Base-by-base conservation (phyloP, 1,140 invertebrate genomes). In the Tetragonula clypearis region DNA sequence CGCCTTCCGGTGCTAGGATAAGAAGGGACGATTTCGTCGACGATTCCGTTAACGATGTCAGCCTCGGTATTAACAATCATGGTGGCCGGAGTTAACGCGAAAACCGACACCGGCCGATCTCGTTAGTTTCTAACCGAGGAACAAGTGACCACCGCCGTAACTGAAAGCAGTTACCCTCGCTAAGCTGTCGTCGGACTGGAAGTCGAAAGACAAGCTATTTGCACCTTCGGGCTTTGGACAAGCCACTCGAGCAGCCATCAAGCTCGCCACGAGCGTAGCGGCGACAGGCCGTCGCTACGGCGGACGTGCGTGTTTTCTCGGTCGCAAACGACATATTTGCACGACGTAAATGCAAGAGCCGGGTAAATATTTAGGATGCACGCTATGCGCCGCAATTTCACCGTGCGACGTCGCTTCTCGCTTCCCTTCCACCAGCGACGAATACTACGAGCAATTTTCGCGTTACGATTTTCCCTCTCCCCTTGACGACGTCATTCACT, bases 321-420 rank as follows among this genome's bases (percentile, higher is more conserved):
- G 84, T 86, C 83, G 81, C 86, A 62, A 88, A 85, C 80, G 89
- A 85, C 88, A 90, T 90, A 88, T 90, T 88, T 90, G 89, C 87
- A 79, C 82, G 82, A 83, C 85, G 84, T 88, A 90, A 90, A 87
- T 78, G 74, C 82, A 69, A 90, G 89, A 88, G 87, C 79, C 80
- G 72, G 69, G 89, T 87, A 90, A 90, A 90, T 90, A 90, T 90
- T 90, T 90, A 90, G 89, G 84, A 87, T 88, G 87, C 86, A 85
- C 86, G 78, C 85, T 82, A 85, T 81, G 85, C 73, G 76, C 79
- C 69, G 85, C 85, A 90, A 90, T 90, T 90, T 88, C 89, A 30
- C 19, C 23, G 60, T n/a, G 60, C 35, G 11, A 21, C 60, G 60
- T 21, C 3, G 23, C 60, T 85, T 72, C 69, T 23, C 76, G 74